Evolutionary conservation across 1,140 invertebrate genomes (phyloP).

Genomic region (Leptopilina boulardi): DNA sequence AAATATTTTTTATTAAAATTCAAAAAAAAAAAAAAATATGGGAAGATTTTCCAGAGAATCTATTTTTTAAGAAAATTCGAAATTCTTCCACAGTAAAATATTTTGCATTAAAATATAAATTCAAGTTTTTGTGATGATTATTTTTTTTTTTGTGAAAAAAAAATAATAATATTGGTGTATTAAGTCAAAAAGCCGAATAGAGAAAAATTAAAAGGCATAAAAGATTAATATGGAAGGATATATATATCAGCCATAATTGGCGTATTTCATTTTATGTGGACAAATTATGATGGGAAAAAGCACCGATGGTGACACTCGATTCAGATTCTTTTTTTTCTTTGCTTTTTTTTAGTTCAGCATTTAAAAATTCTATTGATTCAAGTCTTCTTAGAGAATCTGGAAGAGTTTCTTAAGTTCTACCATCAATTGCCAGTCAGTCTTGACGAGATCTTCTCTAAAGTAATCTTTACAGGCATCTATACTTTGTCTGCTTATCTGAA

Average conservation of each 20-base stretch:
- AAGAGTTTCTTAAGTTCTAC: constrained; percentile 98
- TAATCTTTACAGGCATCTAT: constrained; percentile 99
- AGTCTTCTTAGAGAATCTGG: constrained; percentile 89
- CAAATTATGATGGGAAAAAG: no score
- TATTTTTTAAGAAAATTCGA: not conserved
- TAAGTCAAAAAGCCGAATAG: not conserved
- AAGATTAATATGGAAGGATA: no score
- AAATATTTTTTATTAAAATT: not conserved
- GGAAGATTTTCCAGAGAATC: not conserved
- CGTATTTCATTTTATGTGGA: no score
- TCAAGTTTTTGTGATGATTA: no score
- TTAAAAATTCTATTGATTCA: not conserved
- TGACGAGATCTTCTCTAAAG: constrained; percentile 97
- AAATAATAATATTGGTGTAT: not conserved
- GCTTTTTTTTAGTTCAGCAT: not conserved
- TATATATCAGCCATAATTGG: no score
- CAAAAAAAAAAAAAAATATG: no score
- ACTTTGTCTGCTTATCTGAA: constrained; percentile 96
- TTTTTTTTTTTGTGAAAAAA: no score
- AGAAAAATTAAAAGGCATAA: not conserved
- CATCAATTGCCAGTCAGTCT: constrained; percentile 98
- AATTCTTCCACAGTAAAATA: no score
- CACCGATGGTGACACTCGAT: no score
- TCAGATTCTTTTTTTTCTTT: not conserved
- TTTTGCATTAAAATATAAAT: no score